Evolutionary conservation across 2,888 invertebrate species (phyloP).

Genomic region (Erannis defoliaria): DNA sequence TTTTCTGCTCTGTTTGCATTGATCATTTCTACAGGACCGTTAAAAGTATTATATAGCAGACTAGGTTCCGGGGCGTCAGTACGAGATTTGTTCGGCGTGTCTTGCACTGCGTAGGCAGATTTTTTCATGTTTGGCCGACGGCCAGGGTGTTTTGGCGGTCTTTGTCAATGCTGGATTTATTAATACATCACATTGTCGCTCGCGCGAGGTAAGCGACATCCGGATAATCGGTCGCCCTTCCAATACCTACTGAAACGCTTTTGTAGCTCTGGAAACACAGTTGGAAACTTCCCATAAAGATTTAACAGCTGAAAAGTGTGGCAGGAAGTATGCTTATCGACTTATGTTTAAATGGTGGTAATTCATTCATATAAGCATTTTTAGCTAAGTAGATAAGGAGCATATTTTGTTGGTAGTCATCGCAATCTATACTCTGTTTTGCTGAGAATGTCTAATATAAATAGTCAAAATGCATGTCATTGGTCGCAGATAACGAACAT

Average conservation of each 20-base stretch:
- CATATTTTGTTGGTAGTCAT: too few species aligned
- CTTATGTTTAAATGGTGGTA: too few species aligned
- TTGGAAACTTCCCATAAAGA: constrained; percentile 9
- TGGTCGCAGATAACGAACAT: too few species aligned
- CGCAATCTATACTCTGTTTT: too few species aligned
- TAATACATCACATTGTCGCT: constrained; percentile 78
- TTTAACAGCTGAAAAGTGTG: background rate
- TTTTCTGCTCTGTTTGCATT: too few species aligned
- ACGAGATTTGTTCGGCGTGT: constrained; percentile 61
- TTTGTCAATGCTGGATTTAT: constrained; percentile 86
- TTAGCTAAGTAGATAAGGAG: too few species aligned
- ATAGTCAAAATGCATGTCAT: too few species aligned
- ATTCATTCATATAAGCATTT: too few species aligned
- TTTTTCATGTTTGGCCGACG: constrained; percentile 73
- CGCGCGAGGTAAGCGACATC: constrained; percentile 70
- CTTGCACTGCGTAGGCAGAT: constrained; percentile 66
- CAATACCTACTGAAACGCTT: constrained; percentile 28
- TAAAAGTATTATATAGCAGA: background rate
- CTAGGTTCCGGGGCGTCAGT: constrained; percentile 50
- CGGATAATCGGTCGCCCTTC: constrained; percentile 50
- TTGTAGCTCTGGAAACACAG: background rate
- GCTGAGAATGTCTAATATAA: too few species aligned
- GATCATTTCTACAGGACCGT: too few species aligned
- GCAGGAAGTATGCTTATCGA: too few species aligned
- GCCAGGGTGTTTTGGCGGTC: constrained; percentile 85